Base-by-base conservation (phyloP, 1,140 invertebrate genomes). In the Papilio glaucus region DNA sequence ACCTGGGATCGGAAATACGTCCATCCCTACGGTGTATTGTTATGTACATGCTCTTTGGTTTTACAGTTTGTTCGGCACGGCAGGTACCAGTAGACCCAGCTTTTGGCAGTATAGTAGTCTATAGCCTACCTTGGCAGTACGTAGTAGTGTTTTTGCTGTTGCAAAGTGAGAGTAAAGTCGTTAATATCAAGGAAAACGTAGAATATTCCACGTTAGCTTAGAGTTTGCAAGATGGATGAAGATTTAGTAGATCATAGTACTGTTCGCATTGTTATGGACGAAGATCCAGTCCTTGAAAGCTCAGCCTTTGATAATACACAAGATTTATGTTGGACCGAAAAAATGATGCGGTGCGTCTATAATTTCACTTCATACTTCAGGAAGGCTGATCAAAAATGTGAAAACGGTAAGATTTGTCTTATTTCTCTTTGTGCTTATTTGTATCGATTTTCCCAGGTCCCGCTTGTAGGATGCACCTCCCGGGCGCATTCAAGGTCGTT, bases 261-360 rank as follows among this genome's bases (percentile, higher is more conserved):
- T 6, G 42, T 53, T 45, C 67, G 67, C 26, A 69, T 69, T 69
- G 45, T 69, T 13, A 53, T 69, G 29, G 67, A 69, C 45, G 67
- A 69, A 69, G 45, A 49, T 18, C n/a, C 13, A 49, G 42, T 37
- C 33, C 45, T 53, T 53, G 42, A 37, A 15, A 53, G 37, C 26
- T 53, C 67, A 69, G 41, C 42, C 33, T n/a, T 69, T 21, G 86
- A 84, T 57, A 88, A 89, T 71, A 87, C 5, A 24, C 49, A 85
- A 49, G 73, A 74, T 62, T 41, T 82, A 41, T 83, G 83, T 69
- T 89, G 88, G 88, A 78, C 85, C 73, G 84, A 77, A n/a, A 85
- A 85, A 39, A 78, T 91, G 15, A 72, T 86, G 65, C 81, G 85
- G 0, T 91, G 89, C 68, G 89, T 91, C 68, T 83, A 87, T 7